Evolutionary conservation across 2,888 invertebrate genomes (phyloP), one percentile per base, ranked within the genome.

Genomic region (Phengaris alcon): DNA sequence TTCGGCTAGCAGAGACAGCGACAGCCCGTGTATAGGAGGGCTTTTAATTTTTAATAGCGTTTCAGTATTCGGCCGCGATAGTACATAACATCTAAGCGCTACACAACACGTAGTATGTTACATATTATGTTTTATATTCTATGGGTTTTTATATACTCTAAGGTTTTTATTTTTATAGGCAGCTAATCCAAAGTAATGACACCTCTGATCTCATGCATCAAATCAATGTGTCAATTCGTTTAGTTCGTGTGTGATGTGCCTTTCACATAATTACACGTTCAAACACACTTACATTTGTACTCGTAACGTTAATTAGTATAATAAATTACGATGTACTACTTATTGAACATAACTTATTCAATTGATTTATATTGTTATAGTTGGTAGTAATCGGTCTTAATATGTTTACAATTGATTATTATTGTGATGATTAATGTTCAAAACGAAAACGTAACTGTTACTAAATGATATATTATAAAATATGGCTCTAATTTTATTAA

Each of bases 391-490:
- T 72, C 52, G 5, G 2, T 72, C 72, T 72, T 72, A 51, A 70
- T 70, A 54, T 51, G 15, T 15, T 35, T 12, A 54, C 72, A 22
- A 72, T 72, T 72, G 52, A 54, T 72, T 72, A 68, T 35, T 44
- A 68, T 35, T 44, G 13, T 35, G 13, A 68, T 68, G 68, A 68
- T 72, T 52, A 72, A 72, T 72, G 72, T 22, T 22, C 6, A 35
- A 35, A 52, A 52, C 15, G 51, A 22, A 22, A 70, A 22, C 10
- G 48, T 48, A 51, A 51, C 15, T 48, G 46, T 68, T n/a, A 9
- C 12, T 64, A 35, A 64, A 35, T 64, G 64, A 44, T 12, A 12
- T 64, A 35, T 64, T 35, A 64, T 64, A 35, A 10, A 15, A 22
- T 64, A 22, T 35, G 3, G 22, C 35, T 64, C 10, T 52, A 52